phyloP scores from a whole-genome alignment of 2,797 vertebrate genomes.

The Sciurus vulgaris region DNA sequence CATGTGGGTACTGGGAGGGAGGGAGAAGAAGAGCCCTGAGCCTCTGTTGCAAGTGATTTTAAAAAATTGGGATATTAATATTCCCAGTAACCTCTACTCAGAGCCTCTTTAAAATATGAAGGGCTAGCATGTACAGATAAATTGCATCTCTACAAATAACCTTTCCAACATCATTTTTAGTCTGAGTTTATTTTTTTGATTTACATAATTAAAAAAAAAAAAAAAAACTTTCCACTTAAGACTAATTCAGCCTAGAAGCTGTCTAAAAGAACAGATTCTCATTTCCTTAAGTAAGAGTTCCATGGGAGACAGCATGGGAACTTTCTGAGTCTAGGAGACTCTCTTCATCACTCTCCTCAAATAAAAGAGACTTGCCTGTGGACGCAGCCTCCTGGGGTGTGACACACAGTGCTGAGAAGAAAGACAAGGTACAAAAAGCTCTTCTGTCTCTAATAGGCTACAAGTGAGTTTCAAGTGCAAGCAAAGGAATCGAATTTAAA shows the following conservation, averaged over 20 bases:
- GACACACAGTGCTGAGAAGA: background rate
- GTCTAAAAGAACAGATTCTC: conserved; percentile 22
- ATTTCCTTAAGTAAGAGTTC: conserved; percentile 53
- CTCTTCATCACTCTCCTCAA: background rate
- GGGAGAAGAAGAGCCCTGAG: background rate
- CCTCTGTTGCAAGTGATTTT: background rate
- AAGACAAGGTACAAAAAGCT: conserved; percentile 61
- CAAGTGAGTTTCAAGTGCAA: conserved; percentile 70
- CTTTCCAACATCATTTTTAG: background rate
- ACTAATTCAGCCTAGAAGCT: background rate
- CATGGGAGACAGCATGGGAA: background rate
- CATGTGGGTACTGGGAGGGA: background rate
- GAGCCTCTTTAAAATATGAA: background rate
- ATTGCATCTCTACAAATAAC: background rate
- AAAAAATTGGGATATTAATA: background rate
- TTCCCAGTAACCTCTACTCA: background rate
- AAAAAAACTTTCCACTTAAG: background rate
- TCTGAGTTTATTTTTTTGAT: background rate
- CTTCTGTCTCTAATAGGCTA: conserved; percentile 63
- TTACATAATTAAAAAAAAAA: background rate
- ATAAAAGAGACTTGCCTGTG: background rate
- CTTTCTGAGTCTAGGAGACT: background rate
- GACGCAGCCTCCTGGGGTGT: accelerated
- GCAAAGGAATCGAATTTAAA: conserved; percentile 60
- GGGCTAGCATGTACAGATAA: background rate